Base-by-base conservation (phyloP, 35 echinoderm and acorn worm species). In the Chiridota heheva region DNA sequence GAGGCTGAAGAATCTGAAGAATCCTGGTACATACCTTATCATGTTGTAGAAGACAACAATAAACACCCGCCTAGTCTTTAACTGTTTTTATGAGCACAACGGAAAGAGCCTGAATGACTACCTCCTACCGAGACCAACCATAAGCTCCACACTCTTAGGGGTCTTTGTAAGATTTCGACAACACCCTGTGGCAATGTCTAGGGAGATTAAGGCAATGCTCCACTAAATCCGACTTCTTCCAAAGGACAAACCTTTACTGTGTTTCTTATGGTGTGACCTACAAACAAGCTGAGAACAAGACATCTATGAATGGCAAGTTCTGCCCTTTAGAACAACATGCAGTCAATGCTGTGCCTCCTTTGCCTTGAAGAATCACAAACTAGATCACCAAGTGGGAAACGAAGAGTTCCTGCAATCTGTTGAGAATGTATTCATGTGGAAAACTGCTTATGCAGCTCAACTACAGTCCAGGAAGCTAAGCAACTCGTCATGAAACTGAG, bases 21-120 rank as follows among this genome's bases (percentile, higher is more conserved):
- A 51, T 51, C 71, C 4, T 51, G 44, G 42, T 74, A 51, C 20
- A 30, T 74, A n/a, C 71, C 71, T 30, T 46, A 74, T 31, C 71
- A 74, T 31, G 45, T 74, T 51, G 71, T 74, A 17, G 46, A 4
- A 31, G 42, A 74, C 44, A 74, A 74, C 55, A 46, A 46, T 8
- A 74, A 74, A 51, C 42, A 74, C n/a, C n/a, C 3, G 44, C 20
- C 36, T 51, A 31, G 42, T 74, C 22, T 74, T 51, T 31, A 74
- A 51, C 55, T 74, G 71, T 51, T 74, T 31, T 1, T 51, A 74
- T 38, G 43, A 53, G 36, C 55, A 55, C 36, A 31, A 74, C 28
- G 71, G 71, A 5, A 74, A 20, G 17, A 20, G 0, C 6, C n/a
- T 31, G 17, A 74, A 74, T 1, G 15, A 74, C 4, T 46, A 51